These are phyloP conservation scores for Rhincodon typus DNA, from an alignment of 2,797 vertebrate species.

Conservation along the genomic window DNA sequence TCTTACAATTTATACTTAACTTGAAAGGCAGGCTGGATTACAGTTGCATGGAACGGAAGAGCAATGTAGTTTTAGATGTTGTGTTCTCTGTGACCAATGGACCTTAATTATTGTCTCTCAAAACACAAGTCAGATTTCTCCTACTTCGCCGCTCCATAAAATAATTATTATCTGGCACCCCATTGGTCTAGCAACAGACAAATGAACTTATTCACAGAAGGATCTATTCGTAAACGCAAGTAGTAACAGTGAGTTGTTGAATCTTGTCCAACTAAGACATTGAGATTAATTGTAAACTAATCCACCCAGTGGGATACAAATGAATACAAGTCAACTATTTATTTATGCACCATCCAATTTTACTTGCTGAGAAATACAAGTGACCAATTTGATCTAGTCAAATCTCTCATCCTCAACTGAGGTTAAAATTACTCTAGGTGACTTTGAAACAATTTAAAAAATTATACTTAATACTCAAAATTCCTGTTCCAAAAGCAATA, in stretches of 20 bases:
- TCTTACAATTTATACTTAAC: not conserved
- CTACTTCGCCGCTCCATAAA: not conserved
- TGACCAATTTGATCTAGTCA: not conserved
- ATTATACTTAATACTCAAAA: not conserved
- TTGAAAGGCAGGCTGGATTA: not conserved
- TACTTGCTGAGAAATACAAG: not conserved
- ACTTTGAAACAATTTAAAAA: slow-evolving; percentile 6
- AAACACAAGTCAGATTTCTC: not conserved
- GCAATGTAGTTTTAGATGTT: not conserved
- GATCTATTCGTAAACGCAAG: not conserved
- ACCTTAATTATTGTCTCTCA: not conserved
- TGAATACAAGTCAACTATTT: not conserved
- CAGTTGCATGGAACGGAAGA: not conserved
- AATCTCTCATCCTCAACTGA: not conserved
- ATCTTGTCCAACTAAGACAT: not conserved
- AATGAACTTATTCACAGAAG: not conserved
- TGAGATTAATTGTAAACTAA: not conserved
- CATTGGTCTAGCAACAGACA: not conserved
- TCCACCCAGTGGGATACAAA: not conserved
- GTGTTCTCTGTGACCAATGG: not conserved
- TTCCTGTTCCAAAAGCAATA: not conserved
- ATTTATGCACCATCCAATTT: not conserved
- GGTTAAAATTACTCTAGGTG: not conserved
- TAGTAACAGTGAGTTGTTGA: not conserved
- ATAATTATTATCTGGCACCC: not conserved